phyloP scores from a whole-genome alignment of 1,140 invertebrate species.

The Bombus superbus region DNA sequence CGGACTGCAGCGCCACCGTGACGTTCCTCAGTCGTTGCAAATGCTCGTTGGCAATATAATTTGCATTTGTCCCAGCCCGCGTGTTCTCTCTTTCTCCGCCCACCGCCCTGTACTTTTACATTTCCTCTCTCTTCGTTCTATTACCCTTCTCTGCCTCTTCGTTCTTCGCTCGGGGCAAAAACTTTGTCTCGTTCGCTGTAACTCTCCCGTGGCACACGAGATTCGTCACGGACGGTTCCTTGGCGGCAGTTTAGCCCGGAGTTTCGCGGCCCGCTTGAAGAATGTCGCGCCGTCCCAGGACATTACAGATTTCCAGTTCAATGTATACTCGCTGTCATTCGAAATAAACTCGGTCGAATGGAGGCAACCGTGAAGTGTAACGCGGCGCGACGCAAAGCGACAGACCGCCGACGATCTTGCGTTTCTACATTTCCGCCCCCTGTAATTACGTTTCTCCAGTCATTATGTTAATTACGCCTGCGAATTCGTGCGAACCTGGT shows the following conservation, averaged over 20 bases:
- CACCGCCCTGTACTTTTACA: no score
- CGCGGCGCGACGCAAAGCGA: background rate
- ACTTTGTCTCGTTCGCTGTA: constrained; percentile 12
- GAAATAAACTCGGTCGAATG: background rate
- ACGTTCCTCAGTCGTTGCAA: background rate
- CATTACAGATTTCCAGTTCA: constrained; percentile 28
- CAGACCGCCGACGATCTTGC: background rate
- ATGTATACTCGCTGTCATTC: constrained; percentile 20
- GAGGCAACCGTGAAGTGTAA: background rate
- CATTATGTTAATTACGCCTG: constrained; percentile 28
- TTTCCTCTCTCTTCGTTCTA: background rate
- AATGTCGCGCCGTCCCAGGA: constrained; percentile 3
- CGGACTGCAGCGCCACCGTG: background rate
- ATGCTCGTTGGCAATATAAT: constrained; percentile 40
- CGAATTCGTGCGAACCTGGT: constrained; percentile 7
- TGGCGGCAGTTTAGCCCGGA: background rate
- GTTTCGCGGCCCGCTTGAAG: background rate
- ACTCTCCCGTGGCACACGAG: background rate
- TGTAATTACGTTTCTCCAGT: constrained; percentile 31
- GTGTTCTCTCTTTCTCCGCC: background rate
- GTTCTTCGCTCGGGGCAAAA: background rate
- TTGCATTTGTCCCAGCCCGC: constrained; percentile 29
- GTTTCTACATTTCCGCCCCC: constrained; percentile 5
- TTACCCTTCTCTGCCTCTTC: no score
- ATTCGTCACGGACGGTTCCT: constrained; percentile 31